A percentile compares a stretch with the other conserved stretches of the same genome.
Evolutionary conservation across 2,797 vertebrate species (phyloP).

Genomic region (Gymnothorax reevesii): DNA sequence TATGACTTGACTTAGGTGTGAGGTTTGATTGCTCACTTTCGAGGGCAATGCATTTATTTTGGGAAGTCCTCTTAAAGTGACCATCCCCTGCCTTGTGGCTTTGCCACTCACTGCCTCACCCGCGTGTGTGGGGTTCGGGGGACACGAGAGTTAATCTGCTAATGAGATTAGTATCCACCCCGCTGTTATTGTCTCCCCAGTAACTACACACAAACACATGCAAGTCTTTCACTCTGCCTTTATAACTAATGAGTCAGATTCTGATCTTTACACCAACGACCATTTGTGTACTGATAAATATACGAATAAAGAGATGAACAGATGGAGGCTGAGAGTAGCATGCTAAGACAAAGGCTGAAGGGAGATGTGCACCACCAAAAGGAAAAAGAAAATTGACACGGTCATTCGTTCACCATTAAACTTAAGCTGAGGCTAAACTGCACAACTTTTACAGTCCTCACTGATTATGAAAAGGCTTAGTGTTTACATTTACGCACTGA

Average conservation of each 20-base stretch:
- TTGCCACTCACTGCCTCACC: neutral
- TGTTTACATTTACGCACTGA: too few relatives aligned
- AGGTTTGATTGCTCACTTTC: neutral
- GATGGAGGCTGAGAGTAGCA: neutral
- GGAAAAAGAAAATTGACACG: neutral
- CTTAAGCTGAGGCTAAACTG: too few relatives aligned
- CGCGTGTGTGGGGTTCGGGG: neutral
- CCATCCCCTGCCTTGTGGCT: neutral
- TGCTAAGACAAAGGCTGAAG: neutral
- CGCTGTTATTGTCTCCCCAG: neutral
- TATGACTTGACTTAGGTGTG: neutral
- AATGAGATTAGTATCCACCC: neutral
- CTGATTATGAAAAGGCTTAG: too few relatives aligned
- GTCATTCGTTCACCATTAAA: too few relatives aligned
- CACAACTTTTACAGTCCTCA: too few relatives aligned
- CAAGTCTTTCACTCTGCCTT: neutral
- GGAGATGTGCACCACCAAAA: neutral
- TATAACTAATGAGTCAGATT: neutral
- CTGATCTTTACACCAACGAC: neutral
- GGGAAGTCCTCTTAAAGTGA: neutral
- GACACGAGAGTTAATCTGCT: neutral
- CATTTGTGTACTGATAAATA: conserved; percentile 5
- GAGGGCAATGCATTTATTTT: neutral
- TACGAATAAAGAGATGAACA: neutral
- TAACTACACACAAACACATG: neutral